Evolutionary conservation across 2,888 invertebrate species (phyloP), one percentile per base, ranked within the genome.

Genomic region (Agriopis leucophaearia): DNA sequence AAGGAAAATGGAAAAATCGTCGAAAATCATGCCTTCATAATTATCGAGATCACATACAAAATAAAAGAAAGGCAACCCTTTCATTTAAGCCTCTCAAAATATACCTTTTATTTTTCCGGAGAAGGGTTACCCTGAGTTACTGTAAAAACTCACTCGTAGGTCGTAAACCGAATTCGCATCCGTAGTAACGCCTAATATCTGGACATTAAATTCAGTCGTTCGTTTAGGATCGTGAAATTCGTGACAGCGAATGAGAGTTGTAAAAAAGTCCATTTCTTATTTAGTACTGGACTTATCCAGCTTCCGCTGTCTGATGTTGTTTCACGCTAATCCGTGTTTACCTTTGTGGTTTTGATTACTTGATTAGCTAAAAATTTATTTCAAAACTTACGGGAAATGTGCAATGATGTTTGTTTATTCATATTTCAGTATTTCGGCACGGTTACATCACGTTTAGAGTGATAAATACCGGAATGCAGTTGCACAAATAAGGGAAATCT

Each of bases 181-280:
- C 67, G 64, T 66, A 62, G 70, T 64, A 68, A 70, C 70, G 72
- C 64, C 68, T 73, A 73, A 73, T 70, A 71, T 73, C 71, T 68
- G 50, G 57, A 66, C 70, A 64, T 75, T 73, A 77, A 74, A 72
- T 68, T 58, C 57, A 62, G 63, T 70, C 72, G 69, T 73, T 71
- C 69, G 68, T 70, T 67, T 65, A 52, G 65, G 64, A 54, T 71
- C 75, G 66, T 77, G 70, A 74, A 73, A 70, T 66, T 69, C 71
- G 64, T 64, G 69, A 69, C 70, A 71, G 73, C 60, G 70, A 77
- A 75, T 70, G 74, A 74, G 69, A 73, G 73, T 63, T 64, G 70
- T 74, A 75, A 76, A 77, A 66, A 77, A 75, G 71, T 68, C 62
- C 69, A 70, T 76, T 73, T 73, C 72, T 66, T 66, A 72, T 75